Conservation (phyloP, 2,888 invertebrate genomes). For the Sinopyrophorus schimmeli region DNA sequence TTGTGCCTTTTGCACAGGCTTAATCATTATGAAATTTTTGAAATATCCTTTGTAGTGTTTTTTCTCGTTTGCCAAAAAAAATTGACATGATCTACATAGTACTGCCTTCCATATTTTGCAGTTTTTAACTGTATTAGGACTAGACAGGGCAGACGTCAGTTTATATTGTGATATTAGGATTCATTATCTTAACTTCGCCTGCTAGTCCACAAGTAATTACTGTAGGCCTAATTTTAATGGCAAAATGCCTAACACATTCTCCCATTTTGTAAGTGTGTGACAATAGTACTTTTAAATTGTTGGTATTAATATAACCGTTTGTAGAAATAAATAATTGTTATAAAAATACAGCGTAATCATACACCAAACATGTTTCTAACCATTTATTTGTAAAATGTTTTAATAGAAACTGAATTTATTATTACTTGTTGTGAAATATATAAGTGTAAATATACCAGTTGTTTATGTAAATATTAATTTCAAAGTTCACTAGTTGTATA, state of each 20-base stretch:
- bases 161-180: conserved; percentile 41
- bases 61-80: no score
- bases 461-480: conserved; percentile 24
- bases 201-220: conserved; percentile 29
- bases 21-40: conserved; percentile 1
- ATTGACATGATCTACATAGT: conserved; percentile 31
- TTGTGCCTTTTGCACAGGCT: conserved; percentile 32
- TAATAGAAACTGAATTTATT: conserved; percentile 17
- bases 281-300: conserved; percentile 55
- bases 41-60: no score
- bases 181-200: conserved; percentile 37
- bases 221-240: conserved; percentile 35
- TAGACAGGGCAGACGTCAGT: conserved; percentile 36
- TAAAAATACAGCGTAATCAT: conserved; percentile 43
- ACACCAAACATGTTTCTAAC: conserved; percentile 16
- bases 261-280: conserved; percentile 48
- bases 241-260: conserved; percentile 35
- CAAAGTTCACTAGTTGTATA: conserved; percentile 23
- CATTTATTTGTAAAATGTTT: conserved; percentile 21
- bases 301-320: conserved; percentile 48
- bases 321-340: conserved; percentile 51
- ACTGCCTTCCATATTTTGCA: conserved; percentile 45
- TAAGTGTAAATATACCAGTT: conserved; percentile 24
- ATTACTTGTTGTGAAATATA: conserved; percentile 27
- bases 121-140: conserved; percentile 38